A percentile compares a stretch with the other conserved stretches of the same genome.
Conservation (phyloP, 2,888 invertebrate genomes). For the Ophraella communa region DNA sequence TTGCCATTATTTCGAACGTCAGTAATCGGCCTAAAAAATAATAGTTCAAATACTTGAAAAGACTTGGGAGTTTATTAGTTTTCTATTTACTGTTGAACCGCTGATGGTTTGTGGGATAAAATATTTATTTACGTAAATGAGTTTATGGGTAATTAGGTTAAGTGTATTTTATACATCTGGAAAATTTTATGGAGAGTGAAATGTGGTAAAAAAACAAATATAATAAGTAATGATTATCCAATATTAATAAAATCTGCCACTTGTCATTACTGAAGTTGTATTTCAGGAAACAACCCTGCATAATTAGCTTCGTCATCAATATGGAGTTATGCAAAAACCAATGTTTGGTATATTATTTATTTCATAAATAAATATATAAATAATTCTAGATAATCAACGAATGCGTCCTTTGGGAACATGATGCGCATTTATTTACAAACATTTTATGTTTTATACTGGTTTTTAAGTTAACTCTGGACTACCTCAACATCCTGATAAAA, state of each 20-base stretch:
- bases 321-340: too few species aligned
- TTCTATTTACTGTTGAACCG: not conserved
- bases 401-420: too few species aligned
- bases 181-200: slow-evolving; percentile 4
- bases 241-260: not conserved
- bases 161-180: slow-evolving; percentile 16
- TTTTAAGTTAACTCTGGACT: too few species aligned
- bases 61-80: slow-evolving; percentile 2
- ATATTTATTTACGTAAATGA: slow-evolving; percentile 7
- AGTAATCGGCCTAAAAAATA: not conserved
- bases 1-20: not conserved
- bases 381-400: too few species aligned
- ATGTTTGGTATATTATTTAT: too few species aligned
- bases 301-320: too few species aligned
- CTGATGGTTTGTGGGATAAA: slow-evolving; percentile 8
- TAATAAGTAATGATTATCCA: not conserved
- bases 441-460: too few species aligned
- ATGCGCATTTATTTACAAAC: too few species aligned
- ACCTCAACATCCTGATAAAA: too few species aligned
- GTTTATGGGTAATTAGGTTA: slow-evolving; percentile 13
- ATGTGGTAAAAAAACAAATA: not conserved
- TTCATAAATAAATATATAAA: too few species aligned
- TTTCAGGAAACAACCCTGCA: not conserved
- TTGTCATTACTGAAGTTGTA: not conserved
- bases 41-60: slow-evolving; percentile 1